A percentile compares a stretch with the other conserved stretches of the same genome.
Conservation (phyloP, 2,113 vertebrate species). For the Athene noctua region DNA sequence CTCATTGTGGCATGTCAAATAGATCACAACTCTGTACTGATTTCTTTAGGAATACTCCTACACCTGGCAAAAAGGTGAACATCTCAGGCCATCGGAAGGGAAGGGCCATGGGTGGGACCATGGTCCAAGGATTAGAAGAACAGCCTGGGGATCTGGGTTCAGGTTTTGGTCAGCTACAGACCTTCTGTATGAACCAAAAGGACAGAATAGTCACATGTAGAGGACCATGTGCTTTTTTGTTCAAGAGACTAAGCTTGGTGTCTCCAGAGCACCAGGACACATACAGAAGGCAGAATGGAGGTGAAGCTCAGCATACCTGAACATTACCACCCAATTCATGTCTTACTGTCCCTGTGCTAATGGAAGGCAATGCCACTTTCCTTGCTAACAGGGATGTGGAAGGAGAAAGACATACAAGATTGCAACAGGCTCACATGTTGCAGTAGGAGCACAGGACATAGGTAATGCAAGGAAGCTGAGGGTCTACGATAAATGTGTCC, state of each 20-base stretch:
- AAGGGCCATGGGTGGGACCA: not conserved
- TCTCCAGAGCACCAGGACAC: not conserved
- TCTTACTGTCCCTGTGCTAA: not conserved
- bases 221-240: not conserved
- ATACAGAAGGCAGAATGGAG: not conserved
- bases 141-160: not conserved
- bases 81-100: not conserved
- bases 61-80: not conserved
- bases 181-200: not conserved
- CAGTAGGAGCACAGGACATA: not conserved
- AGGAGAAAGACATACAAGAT: not conserved
- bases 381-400: not conserved
- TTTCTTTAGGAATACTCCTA: not conserved
- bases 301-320: not conserved
- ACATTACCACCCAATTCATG: not conserved
- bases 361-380: not conserved
- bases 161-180: not conserved
- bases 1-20: not conserved
- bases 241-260: not conserved
- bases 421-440: not conserved
- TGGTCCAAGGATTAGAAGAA: not conserved
- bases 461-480: not conserved
- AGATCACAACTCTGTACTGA: not conserved
- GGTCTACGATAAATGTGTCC: rapidly evolving
- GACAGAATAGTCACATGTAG: rapidly evolving